These are phyloP conservation scores for Beris chalybata DNA, from an alignment of 2,888 invertebrate genomes.

Conservation along the genomic window DNA sequence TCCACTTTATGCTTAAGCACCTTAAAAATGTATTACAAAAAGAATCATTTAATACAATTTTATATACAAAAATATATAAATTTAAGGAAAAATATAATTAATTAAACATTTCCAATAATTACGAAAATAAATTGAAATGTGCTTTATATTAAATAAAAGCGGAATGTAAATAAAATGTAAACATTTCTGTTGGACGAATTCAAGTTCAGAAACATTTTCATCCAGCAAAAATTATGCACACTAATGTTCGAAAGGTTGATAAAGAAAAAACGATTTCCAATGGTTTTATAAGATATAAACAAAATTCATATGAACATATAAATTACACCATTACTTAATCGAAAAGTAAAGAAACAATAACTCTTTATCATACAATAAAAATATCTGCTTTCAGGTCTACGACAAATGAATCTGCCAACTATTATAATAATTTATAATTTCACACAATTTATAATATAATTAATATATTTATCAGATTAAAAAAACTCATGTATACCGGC, in stretches of 20 bases:
- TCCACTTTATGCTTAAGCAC: conserved; percentile 91
- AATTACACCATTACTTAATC: conserved; percentile 11
- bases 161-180: conserved; percentile 14
- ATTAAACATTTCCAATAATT: conserved; percentile 33
- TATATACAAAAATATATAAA: conserved; percentile 40
- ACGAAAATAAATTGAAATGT: conserved; percentile 7
- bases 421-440: conserved; percentile 8
- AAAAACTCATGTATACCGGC: conserved; percentile 71
- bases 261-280: not conserved
- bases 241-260: conserved; percentile 5
- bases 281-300: not conserved
- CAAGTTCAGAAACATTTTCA: not conserved
- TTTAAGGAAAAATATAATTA: conserved; percentile 45
- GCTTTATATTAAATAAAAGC: conserved; percentile 22
- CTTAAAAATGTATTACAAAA: conserved; percentile 57
- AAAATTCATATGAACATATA: conserved; percentile 1
- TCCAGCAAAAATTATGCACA: not conserved
- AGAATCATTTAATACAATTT: conserved; percentile 35
- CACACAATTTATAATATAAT: conserved; percentile 10
- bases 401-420: conserved; percentile 15
- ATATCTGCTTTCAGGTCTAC: conserved; percentile 16
- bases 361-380: conserved; percentile 1
- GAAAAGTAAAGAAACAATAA: conserved; percentile 14
- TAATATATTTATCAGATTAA: not conserved
- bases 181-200: conserved; percentile 11